Evolutionary conservation across 2,888 invertebrate species (phyloP), one percentile per base, ranked within the genome.

Genomic region (Caenorhabditis drosophilae): DNA sequence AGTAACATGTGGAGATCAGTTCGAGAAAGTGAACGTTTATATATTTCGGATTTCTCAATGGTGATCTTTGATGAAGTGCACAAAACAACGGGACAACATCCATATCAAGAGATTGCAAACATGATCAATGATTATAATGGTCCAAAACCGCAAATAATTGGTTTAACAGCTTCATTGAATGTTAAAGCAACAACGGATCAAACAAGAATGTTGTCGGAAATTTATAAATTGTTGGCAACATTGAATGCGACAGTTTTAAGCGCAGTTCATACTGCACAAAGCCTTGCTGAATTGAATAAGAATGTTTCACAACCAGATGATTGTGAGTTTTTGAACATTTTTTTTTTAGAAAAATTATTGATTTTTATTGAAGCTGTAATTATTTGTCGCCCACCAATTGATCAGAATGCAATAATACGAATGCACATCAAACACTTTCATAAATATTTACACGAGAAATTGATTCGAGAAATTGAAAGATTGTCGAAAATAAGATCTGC

Each of bases 31-130:
- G 78, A 81, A 40, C 73, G 76, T 23, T 45, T 80, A 41, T 81
- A 70, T 53, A 40, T 81, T 15, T 52, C 67, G 12, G 79, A 80
- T 51, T 73, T 81, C 46, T 76, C 80, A 9, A 52, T 81, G 67
- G 45, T 81, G 12, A 62, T 81, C 12, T 70, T 81, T 40, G 81
- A 81, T 57, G 81, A 81, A 52, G 77, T 80, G n/a, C 80, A 81
- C 48, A 69, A 77, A 44, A 63, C 67, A 6, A 59, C 63, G 11
- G 59, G 53, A 27, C 41, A 36, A 16, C 69, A 70, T 48, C 64
- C 70, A 26, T 73, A 73, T 35, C 59, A 54, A 1, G 41, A 42
- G 12, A 51, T 73, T 22, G 51, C 61, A 31, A 41, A 49, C 9
- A 26, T 57, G 34, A 57, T 70, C 20, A 40, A 61, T 22, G 56